Evolutionary conservation across 1,140 invertebrate genomes (phyloP).

Genomic region (Cecropterus lyciades): DNA sequence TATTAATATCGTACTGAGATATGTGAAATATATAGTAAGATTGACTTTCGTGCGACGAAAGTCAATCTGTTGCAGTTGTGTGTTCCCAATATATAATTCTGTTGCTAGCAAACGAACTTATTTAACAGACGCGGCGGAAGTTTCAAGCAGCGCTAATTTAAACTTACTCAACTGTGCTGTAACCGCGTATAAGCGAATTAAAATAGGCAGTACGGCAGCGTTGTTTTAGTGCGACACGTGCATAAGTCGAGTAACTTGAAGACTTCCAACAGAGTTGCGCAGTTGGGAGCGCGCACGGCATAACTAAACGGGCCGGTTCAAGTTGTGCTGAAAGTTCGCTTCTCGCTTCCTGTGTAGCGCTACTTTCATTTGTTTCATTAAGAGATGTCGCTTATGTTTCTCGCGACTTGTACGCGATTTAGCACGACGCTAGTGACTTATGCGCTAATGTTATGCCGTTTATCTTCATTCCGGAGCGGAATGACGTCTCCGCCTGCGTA

Average conservation of each 20-base stretch:
- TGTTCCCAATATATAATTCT: too few species aligned
- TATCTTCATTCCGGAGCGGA: slow-evolving; percentile 7
- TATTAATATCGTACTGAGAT: too few species aligned
- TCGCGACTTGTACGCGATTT: slow-evolving; percentile 34
- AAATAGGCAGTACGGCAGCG: too few species aligned
- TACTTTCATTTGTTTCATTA: slow-evolving; percentile 55
- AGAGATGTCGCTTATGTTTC: slow-evolving; percentile 37
- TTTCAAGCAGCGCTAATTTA: slow-evolving; percentile 10
- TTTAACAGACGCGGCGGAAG: not conserved
- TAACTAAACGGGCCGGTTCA: slow-evolving; percentile 51
- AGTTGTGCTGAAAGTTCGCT: too few species aligned
- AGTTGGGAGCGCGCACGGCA: slow-evolving; percentile 37
- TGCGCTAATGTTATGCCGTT: too few species aligned
- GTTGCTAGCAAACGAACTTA: not conserved
- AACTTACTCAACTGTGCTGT: slow-evolving; percentile 32
- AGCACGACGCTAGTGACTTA: slow-evolving; percentile 7
- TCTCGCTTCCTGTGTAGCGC: slow-evolving; percentile 48
- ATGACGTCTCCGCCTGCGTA: slow-evolving; percentile 10
- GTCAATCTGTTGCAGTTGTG: too few species aligned
- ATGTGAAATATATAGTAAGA: too few species aligned
- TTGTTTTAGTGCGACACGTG: slow-evolving; percentile 46
- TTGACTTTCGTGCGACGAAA: too few species aligned
- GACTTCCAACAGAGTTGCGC: slow-evolving; percentile 43
- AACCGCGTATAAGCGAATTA: slow-evolving; percentile 46
- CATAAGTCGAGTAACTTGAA: slow-evolving; percentile 50